Evolutionary conservation across 2,888 invertebrate species (phyloP), one percentile per base, ranked within the genome.

Genomic region (Gnatocerus cornutus): DNA sequence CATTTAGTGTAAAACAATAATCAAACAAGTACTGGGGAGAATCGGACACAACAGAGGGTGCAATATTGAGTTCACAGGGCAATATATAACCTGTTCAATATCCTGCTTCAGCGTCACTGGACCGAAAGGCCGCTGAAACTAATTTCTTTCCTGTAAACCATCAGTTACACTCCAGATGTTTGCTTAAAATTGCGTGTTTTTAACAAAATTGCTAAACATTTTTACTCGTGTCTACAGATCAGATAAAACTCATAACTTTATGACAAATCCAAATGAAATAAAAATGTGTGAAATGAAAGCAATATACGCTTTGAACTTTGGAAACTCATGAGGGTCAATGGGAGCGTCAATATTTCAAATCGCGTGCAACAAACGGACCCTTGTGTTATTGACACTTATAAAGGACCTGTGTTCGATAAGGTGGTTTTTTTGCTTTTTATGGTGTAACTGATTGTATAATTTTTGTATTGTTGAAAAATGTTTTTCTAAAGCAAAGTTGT

Each of bases 1-100:
- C 75, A 72, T 75, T 73, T 70, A 69, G 72, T 75, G 77, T 79
- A 77, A 78, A 79, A 79, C 78, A 79, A 78, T 78, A 78, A 78
- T 78, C 78, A 77, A 79, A 77, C 77, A 77, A 77, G 76, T 77
- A 75, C 53, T 56, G 59, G 61, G 53, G 64, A 75, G 75, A 71
- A 75, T 77, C 79, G 79, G 79, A 79, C 78, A 75, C 74, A 73
- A 73, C 74, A 73, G 73, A 73, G 76, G 76, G 76, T 69, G 74
- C 72, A 75, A 77, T 79, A 78, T 79, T 76, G 79, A 76, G 79
- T 79, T 77, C 71, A 73, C 74, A 76, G 67, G 72, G 77, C 74
- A 75, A 78, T 79, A 78, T 78, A 79, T 78, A 78, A 79, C 79
- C 76, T 77, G 78, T 78, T 78, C 79, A 78, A 79, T 79, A 79